Evolutionary conservation across 2,888 invertebrate species (phyloP).

Genomic region (Himalopsyche japonica): DNA sequence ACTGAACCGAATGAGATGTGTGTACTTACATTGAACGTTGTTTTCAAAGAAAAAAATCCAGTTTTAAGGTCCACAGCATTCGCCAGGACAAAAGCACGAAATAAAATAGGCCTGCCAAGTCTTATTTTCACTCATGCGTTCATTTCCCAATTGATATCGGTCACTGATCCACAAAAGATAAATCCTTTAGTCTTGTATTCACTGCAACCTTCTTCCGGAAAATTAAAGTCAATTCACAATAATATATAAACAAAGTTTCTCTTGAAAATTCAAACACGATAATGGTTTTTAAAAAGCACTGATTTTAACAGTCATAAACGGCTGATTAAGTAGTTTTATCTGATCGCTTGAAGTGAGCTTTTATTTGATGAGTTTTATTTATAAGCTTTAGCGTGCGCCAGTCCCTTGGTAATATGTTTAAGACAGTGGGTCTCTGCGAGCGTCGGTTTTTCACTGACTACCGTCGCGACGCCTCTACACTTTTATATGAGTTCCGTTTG

Average conservation of each 20-base stretch:
- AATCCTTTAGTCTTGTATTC: neutral
- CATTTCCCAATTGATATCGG: neutral
- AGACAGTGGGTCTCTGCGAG: neutral
- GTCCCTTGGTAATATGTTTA: neutral
- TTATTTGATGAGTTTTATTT: neutral
- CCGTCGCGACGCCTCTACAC: neutral
- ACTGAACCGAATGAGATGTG: neutral
- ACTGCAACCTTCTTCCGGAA: neutral
- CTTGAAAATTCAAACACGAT: neutral
- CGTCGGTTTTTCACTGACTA: neutral
- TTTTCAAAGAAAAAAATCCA: neutral
- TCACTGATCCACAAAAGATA: neutral
- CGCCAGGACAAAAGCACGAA: neutral
- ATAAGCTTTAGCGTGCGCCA: neutral
- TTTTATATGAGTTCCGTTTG: neutral
- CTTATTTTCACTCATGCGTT: neutral
- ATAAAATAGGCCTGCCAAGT: neutral
- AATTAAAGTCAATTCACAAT: neutral
- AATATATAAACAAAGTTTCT: neutral
- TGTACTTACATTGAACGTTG: neutral
- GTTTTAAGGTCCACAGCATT: neutral
- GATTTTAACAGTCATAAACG: too few species aligned
- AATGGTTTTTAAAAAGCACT: too few species aligned
- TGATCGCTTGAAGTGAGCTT: neutral
- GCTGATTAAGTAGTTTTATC: too few species aligned